Evolutionary conservation across 1,140 invertebrate species (phyloP), one percentile per base, ranked within the genome.

Genomic region (Protaetia brevitarsis): DNA sequence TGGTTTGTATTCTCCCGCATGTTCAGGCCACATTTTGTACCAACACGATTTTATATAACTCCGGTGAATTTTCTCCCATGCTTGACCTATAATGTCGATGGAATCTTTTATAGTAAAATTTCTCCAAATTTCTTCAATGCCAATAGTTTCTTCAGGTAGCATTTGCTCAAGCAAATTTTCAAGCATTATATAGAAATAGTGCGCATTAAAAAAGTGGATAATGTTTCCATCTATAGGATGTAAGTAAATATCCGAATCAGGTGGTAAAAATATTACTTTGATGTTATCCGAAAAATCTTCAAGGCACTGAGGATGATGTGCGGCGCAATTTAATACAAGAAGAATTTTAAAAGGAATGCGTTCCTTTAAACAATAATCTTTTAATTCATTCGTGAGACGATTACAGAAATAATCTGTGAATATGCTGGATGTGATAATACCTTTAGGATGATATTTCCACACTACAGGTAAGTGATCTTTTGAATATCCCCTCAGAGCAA

Each of bases 361-460:
- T 28, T 59, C 57, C 30, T 59, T 59, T 31, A 59, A 29, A 8
- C 57, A 59, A 11, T 59, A 59, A 19, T 59, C 29, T 30, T 59
- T 59, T 29, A 59, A 31, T 28, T 59, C 57, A n/a, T 51, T 51
- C 7, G 13, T 51, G 21, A 51, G 26, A 7, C 41, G 41, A 7
- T 51, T 51, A 23, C 41, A 51, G 11, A 23, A 51, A 23, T 59
- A 59, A n/a, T 59, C 29, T 10, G 6, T 59, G 30, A 59, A 29
- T 4, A 29, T 31, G 1, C n/a, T 59, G 10, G 57, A 28, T 1
- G 57, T 29, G 23, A 59, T 13, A 4, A 13, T 59, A 36, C 76
- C 76, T 72, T 77, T 79, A 10, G 68, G 69, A 68, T 80, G 78
- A 26, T 71, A 70, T 61, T 71, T 72, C 73, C 74, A 81, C 62